Base-by-base conservation (phyloP, 2,113 vertebrate genomes). In the Rallus limicola region DNA sequence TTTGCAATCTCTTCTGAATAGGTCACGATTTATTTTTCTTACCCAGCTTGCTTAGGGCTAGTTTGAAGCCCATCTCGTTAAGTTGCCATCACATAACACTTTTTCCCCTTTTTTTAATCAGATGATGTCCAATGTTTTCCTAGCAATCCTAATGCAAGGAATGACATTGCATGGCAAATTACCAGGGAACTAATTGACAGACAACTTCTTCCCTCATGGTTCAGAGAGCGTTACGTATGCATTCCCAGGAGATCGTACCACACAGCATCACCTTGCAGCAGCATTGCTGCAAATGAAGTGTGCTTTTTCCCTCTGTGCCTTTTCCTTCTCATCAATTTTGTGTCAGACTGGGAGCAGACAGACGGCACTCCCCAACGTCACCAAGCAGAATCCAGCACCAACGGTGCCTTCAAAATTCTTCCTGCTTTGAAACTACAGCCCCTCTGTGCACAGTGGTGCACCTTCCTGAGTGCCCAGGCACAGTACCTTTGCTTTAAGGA, bases 331-430 rank as follows among this genome's bases (percentile, higher is more conserved):
- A 31, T 58, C 34, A 36, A 6, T 60, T 79, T 21, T 38, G 28
- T 69, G 55, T 59, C 69, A 74, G 26, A 20, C 16, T 63, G 31
- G 36, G 64, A 80, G 59, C 46, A 76, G 67, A 69, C 55, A 85
- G 71, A 33, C 24, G 1, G 40, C 0, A 0, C 16, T 87, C 38
- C 28, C 34, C 38, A 33, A 2, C 3, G 2, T 38, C 68, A n/a
- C 44, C 34, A 31, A 65, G 59, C 46, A 28, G 58, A 91, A 91
- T 69, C n/a, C 38, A 79, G 65, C 16, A 7, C 74, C 1, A 3
- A 8, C 1, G 2, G 26, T 44, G 42, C 59, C 55, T 90, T 93
- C 6, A 0, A 31, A 90, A 59, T 10, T 14, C 6, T 69, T 23
- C 33, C 21, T 55, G 13, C 8, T 1, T 16, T 59, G 74, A 56